Evolutionary conservation across 1,140 invertebrate species (phyloP).

Genomic region (Pantala flavescens): DNA sequence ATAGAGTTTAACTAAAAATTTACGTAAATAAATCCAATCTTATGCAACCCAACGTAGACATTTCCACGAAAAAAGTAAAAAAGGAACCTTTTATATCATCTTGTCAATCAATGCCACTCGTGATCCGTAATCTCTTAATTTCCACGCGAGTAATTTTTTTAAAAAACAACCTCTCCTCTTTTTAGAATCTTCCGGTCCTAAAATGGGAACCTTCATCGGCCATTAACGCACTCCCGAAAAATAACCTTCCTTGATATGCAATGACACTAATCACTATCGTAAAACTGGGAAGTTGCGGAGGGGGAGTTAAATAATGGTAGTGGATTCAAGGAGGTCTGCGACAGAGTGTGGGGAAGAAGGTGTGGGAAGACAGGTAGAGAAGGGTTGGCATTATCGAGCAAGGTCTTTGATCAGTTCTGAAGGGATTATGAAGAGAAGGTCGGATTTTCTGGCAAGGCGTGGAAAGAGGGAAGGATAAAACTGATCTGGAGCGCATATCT

Average conservation of each 20-base stretch:
- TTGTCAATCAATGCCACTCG: no score
- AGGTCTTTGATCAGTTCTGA: neutral
- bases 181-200: no score
- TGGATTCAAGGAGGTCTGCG: neutral
- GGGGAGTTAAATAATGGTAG: neutral
- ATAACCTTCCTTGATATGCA: neutral
- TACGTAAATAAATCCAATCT: no score
- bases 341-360: neutral
- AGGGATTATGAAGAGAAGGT: neutral
- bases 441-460: neutral
- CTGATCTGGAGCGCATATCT: neutral
- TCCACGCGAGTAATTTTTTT: no score
- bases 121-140: no score
- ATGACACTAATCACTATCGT: neutral
- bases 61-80: no score
- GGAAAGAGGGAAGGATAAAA: conserved; percentile 1
- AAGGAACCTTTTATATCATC: no score
- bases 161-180: no score
- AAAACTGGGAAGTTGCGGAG: neutral
- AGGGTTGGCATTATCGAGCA: neutral
- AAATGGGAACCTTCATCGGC: no score
- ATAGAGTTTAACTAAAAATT: no score
- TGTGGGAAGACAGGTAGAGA: neutral
- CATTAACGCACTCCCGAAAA: no score
- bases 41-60: no score